These are phyloP conservation scores for Parelbella ahira DNA, from an alignment of 2,888 invertebrate species.

Conservation along the genomic window DNA sequence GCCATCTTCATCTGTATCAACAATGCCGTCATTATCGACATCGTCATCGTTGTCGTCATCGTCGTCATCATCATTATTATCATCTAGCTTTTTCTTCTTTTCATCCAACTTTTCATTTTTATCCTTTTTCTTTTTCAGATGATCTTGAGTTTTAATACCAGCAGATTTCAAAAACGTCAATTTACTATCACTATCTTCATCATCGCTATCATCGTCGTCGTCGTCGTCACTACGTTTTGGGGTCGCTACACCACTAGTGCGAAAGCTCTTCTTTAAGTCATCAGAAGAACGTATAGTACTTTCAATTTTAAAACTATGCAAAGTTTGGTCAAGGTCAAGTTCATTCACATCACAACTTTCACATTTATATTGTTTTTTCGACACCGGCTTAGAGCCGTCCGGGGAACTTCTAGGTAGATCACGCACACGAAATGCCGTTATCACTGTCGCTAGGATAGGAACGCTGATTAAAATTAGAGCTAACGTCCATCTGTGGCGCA, in stretches of 20 bases:
- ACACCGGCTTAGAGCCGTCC: constrained; percentile 42
- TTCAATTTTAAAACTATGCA: constrained; percentile 59
- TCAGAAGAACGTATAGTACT: constrained; percentile 55
- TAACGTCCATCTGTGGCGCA: constrained; percentile 68
- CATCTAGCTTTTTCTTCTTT: constrained; percentile 28
- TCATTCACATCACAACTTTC: constrained; percentile 65
- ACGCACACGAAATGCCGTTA: constrained; percentile 77
- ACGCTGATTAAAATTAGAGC: constrained; percentile 72
- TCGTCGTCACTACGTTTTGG: constrained; percentile 39
- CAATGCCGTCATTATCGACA: constrained; percentile 12
- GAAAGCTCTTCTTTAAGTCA: constrained; percentile 50
- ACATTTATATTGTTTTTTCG: constrained; percentile 56
- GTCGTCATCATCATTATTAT: constrained; percentile 30
- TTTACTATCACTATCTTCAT: constrained; percentile 40
- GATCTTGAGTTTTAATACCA: constrained; percentile 9
- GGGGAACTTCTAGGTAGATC: constrained; percentile 59
- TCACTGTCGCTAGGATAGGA: constrained; percentile 72
- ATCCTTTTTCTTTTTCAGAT: constrained; percentile 17
- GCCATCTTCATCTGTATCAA: constrained; percentile 24
- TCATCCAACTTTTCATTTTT: constrained; percentile 13
- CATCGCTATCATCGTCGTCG: constrained; percentile 39
- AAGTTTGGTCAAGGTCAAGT: constrained; percentile 49
- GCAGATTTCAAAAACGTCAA: constrained; percentile 5
- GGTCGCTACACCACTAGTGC: too few species aligned
- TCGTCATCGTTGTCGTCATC: constrained; percentile 30